phyloP scores from a whole-genome alignment of 2,888 invertebrate species.

The Lysandra coridon region DNA sequence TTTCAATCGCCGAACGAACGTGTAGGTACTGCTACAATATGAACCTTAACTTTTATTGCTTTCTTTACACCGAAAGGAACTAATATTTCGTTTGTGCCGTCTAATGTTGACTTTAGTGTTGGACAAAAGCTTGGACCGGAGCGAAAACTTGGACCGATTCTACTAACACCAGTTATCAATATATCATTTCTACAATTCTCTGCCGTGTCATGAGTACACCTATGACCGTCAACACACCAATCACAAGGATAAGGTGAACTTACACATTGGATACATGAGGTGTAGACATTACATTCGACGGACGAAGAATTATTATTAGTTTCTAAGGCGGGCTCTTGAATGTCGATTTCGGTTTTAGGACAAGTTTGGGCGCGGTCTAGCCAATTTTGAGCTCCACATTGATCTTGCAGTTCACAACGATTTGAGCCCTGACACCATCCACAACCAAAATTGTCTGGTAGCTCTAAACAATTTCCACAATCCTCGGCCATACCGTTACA shows the following conservation, averaged over 20 bases:
- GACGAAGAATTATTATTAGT: conserved; percentile 96
- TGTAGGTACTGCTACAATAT: too few species aligned
- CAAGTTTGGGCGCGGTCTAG: conserved; percentile 67
- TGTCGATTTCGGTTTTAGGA: conserved; percentile 91
- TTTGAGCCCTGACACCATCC: conserved; percentile 95
- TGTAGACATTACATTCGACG: conserved; percentile 98
- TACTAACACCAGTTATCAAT: conserved; percentile 93
- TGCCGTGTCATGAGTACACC: conserved; percentile 96
- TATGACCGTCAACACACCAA: conserved; percentile 98
- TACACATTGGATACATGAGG: conserved; percentile 98
- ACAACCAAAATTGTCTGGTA: conserved; percentile 90
- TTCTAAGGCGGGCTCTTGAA: conserved; percentile 93
- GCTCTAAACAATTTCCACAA: too few species aligned
- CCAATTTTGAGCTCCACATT: too few species aligned
- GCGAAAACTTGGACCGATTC: conserved; percentile 94
- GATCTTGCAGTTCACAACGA: too few species aligned
- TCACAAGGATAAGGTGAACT: conserved; percentile 98
- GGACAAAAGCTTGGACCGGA: conserved; percentile 97
- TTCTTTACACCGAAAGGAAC: conserved; percentile 95
- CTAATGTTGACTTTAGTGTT: conserved; percentile 93
- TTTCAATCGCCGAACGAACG: too few species aligned
- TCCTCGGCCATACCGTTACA: too few species aligned
- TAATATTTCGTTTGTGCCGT: conserved; percentile 92
- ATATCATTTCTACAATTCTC: conserved; percentile 97
- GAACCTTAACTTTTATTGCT: conserved; percentile 94